These are phyloP conservation scores for Cryptophagus acutangulus DNA, from an alignment of 2,888 invertebrate genomes.

Conservation along the genomic window DNA sequence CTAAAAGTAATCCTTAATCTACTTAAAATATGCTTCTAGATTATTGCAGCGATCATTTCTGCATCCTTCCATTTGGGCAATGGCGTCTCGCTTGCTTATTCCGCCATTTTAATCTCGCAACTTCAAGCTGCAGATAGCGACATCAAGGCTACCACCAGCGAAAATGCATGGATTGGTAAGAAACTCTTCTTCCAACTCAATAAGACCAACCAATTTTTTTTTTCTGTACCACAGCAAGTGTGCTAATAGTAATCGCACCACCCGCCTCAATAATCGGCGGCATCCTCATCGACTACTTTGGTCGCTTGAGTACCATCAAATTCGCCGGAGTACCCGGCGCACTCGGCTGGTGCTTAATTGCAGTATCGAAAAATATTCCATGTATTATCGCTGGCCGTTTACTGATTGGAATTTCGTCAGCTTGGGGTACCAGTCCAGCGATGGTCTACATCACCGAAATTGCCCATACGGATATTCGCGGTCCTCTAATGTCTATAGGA, in stretches of 20 bases:
- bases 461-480: slow-evolving; percentile 54
- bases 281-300: slow-evolving; percentile 53
- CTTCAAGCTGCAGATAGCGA: slow-evolving; percentile 38
- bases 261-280: slow-evolving; percentile 53
- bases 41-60: slow-evolving; percentile 51
- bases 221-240: slow-evolving; percentile 49
- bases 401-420: slow-evolving; percentile 53
- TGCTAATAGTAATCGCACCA: slow-evolving; percentile 54
- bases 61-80: slow-evolving; percentile 56
- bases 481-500: slow-evolving; percentile 55
- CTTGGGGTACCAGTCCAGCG: slow-evolving; percentile 56
- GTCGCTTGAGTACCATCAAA: slow-evolving; percentile 54
- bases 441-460: slow-evolving; percentile 60
- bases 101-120: slow-evolving; percentile 54
- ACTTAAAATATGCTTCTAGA: slow-evolving; percentile 39
- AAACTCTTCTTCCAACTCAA: slow-evolving; percentile 1
- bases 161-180: slow-evolving; percentile 54
- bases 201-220: slow-evolving; percentile 2
- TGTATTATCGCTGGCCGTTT: slow-evolving; percentile 52
- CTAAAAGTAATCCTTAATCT: background rate
- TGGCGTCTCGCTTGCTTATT: slow-evolving; percentile 56
- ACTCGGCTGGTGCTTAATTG: slow-evolving; percentile 54
- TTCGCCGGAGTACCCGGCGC: slow-evolving; percentile 53
- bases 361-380: slow-evolving; percentile 49
- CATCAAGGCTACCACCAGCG: slow-evolving; percentile 35